Base-by-base conservation (phyloP, 2,797 vertebrate genomes). In the Lophotriccus pileatus region DNA sequence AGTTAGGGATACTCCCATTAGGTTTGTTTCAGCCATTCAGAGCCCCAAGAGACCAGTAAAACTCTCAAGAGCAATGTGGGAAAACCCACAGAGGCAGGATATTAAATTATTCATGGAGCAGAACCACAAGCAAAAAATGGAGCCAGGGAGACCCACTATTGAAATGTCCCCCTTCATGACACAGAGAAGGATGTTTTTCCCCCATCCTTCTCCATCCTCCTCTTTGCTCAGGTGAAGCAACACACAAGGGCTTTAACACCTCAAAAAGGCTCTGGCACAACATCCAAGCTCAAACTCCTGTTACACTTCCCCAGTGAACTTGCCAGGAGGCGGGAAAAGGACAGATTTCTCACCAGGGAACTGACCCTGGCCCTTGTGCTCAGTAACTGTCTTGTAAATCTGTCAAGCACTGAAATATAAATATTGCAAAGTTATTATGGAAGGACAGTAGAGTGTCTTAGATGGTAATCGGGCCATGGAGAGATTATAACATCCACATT, bases 401-500 rank as follows among this genome's bases (percentile, higher is more conserved):
- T 56, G 62, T 56, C 32, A 69, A 82, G 63, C 1, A 12, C 30
- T 22, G 53, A 50, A 77, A 92, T 21, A 85, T 25, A 94, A 92
- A 93, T 46, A 84, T 37, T 72, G 46, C 78, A 72, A 56, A 86
- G 62, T 84, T 93, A 88, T 64, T 79, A 67, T 1, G 1, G 79
- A 91, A 92, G 64, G 84, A 63, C 53, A 84, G 66, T 1, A 27
- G 43, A 63, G 73, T 56, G 60, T 79, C 79, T 93, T 24, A 58
- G 72, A 66, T 28, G 53, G 74, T 84, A 94, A 95, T 62, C 2
- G 1, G 89, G 87, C 89, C 94, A 94, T 0, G 10, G 28, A 79
- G 91, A 91, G 94, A 97, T 96, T 88, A 93, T 44, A 88, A 86
- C 2, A 27, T 79, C 63, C 91, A 70, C 49, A 53, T 77, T 66